These are phyloP conservation scores for Cossypha dichroa DNA, from an alignment of 2,797 vertebrate species.

Conservation along the genomic window DNA sequence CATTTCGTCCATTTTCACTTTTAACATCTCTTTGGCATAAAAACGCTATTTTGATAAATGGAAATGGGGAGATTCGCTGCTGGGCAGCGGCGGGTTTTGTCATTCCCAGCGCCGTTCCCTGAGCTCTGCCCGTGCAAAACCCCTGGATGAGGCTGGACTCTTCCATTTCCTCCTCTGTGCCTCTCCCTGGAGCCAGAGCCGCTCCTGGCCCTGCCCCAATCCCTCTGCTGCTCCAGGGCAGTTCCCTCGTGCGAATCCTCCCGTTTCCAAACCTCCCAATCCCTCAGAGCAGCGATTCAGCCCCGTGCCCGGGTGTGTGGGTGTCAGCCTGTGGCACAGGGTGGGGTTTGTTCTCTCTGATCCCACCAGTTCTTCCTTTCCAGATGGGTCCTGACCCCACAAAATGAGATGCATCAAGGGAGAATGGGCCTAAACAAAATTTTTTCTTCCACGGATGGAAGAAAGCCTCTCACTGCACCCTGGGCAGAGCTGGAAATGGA, in stretches of 20 bases:
- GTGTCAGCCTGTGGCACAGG: background rate
- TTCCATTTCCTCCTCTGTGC: background rate
- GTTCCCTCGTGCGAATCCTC: background rate
- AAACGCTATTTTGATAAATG: constrained; percentile 8
- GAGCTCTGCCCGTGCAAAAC: background rate
- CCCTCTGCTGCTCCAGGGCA: background rate
- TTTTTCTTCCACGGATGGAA: rapidly evolving
- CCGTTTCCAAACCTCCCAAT: background rate
- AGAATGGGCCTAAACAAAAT: background rate
- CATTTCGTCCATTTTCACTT: constrained; percentile 4
- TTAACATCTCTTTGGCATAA: constrained; percentile 24
- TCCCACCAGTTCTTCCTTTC: background rate
- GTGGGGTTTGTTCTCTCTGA: background rate
- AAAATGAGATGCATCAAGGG: rapidly evolving
- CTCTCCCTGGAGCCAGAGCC: rapidly evolving
- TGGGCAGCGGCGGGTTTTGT: background rate
- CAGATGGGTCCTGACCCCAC: rapidly evolving
- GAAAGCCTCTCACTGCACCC: rapidly evolving
- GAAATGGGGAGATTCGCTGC: background rate
- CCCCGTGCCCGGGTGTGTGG: background rate
- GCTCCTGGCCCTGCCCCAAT: rapidly evolving
- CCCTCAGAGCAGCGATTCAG: background rate
- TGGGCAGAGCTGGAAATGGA: background rate
- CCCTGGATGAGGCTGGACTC: rapidly evolving
- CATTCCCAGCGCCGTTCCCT: rapidly evolving